Evolutionary conservation across 2,888 invertebrate genomes (phyloP), one percentile per base, ranked within the genome.

Genomic region (Druceiella hillmani): DNA sequence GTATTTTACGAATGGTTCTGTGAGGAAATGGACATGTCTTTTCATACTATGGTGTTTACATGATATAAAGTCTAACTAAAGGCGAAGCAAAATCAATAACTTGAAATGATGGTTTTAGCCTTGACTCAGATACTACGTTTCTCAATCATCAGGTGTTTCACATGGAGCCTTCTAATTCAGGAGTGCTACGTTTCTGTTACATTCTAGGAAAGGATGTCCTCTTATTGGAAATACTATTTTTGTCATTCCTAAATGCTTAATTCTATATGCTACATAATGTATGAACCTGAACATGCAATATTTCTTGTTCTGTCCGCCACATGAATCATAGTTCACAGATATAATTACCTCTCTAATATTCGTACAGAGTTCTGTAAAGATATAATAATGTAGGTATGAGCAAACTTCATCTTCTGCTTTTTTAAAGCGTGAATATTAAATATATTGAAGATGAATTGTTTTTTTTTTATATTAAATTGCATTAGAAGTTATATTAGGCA

Each of bases 381-480:
- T 32, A 45, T 47, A 52, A 43, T 51, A 39, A 47, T 49, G 43
- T 2, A 53, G 31, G 30, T 52, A 28, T 28, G 50, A 53, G 37
- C 41, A 44, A 4, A 53, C 50, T 29, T 51, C 46, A 41, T 53
- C 50, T 26, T 42, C 43, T 12, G 50, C 49, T 41, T 53, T 51
- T 39, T 48, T 50, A 51, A 34, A 17, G 40, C 42, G 41, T 52
- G 50, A 17, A 52, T 46, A 45, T 52, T 53, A 46, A 54, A 52
- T 25, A 32, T 5, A 41, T 48, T 43, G 16, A 47, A 16, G 9
- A 45, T 33, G 12, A 47, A 36, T 35, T 53, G 50, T 36, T 50
- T 39, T n/a, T n/a, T n/a, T n/a, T 41, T 46, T 45, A 36, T 50
- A 42, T 33, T 48, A 47, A 6, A 37, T 33, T 12, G 44, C 42